Evolutionary conservation across 2,888 invertebrate genomes (phyloP), one percentile per base, ranked within the genome.

Genomic region (Alsophila aescularia): DNA sequence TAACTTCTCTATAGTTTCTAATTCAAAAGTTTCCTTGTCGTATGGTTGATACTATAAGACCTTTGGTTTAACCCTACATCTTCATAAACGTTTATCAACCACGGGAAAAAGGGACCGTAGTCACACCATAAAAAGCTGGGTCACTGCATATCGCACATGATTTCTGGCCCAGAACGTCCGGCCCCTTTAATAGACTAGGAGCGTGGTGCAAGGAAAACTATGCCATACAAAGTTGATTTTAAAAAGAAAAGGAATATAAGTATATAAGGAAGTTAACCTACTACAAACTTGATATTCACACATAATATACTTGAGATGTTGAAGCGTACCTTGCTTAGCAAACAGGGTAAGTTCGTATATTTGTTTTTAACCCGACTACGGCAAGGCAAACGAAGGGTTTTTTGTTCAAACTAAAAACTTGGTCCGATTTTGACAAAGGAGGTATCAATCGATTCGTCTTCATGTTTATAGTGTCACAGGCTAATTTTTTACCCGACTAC

Each of bases 91-190:
- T 50, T 50, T 50, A 50, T 56, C 55, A 56, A 47, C 12, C 41
- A 39, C 29, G 43, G 44, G 43, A 48, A 53, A 47, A 49, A 42
- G 31, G 55, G 55, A 50, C 47, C 48, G 34, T 47, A 35, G 47
- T 29, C 15, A 35, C 49, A 45, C 51, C 50, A 58, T 64, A 67
- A 67, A 63, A 63, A 60, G 37, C 45, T 51, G 54, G 60, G 58
- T 60, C 64, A 58, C 58, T 58, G 55, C 55, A 50, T 58, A 64
- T 52, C 57, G 36, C 53, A 52, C 60, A 62, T 56, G 58, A 62
- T 62, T 60, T 64, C 58, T 59, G 44, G 49, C 52, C 59, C 40
- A 51, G 32, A 56, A 32, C 31, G 50, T 50, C 36, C 44, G 49
- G 44, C 44, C 34, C 15, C 37, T 31, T 24, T 34, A 31, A 27